Evolutionary conservation across 2,797 vertebrate species (phyloP), one percentile per base, ranked within the genome.

Genomic region (Hemibagrus guttatus): DNA sequence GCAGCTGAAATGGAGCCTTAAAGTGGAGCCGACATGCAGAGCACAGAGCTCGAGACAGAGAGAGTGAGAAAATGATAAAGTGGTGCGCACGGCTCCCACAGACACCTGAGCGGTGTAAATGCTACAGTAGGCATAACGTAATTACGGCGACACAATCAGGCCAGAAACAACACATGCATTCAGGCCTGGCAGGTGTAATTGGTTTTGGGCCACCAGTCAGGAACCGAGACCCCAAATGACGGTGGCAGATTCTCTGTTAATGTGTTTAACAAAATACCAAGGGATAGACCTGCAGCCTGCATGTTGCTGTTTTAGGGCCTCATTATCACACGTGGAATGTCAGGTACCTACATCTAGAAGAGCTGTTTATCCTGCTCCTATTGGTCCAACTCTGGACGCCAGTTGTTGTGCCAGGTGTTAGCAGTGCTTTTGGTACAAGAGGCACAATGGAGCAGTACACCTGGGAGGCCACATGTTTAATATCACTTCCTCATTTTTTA

Each of bases 1-100:
- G 96, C 96, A 96, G 95, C 95, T 96, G 96, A 95, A 96, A 96
- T 95, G 94, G 95, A 96, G 95, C 95, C 94, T 95, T 94, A 92
- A 95, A 93, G 91, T 88, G 94, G 95, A 96, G 92, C 93, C 90
- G 93, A 94, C 91, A 91, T 88, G 95, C 91, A 89, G 91, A 82
- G 76, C 79, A 64, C 52, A 85, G 82, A 7, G 49, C n/a, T 42
- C 28, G 80, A 85, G 83, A 68, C 75, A 9, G 84, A 85, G 42
- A 26, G 31, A 84, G 79, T 35, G 52, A 52, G 85, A 86, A 69
- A 31, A 21, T 78, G 75, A 87, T 84, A 64, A 83, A 86, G 75
- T 75, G 46, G 13, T 3, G 19, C 75, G 35, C 79, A n/a, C 84
- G 83, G 83, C 80, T 56, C 90, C 85, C 85, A 90, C 89, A 91